Conservation (phyloP, 2,113 vertebrate genomes). For the Pedionomus torquatus region DNA sequence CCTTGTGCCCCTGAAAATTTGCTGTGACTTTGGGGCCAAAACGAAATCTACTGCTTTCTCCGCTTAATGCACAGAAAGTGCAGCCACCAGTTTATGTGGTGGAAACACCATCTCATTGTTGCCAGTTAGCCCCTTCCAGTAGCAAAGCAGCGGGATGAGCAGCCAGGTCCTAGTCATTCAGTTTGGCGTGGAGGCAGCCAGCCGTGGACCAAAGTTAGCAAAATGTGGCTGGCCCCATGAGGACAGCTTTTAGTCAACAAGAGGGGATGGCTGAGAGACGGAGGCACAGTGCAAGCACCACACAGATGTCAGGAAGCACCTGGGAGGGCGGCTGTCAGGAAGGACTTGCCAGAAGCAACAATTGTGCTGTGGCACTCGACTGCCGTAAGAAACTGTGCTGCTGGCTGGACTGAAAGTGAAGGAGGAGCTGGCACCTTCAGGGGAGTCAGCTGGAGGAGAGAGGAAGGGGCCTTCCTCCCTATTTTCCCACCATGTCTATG, state of each 20-base stretch:
- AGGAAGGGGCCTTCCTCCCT: background rate
- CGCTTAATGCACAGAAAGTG: background rate
- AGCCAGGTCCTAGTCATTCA: background rate
- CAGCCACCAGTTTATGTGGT: background rate
- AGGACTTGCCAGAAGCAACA: background rate
- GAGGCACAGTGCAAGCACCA: background rate
- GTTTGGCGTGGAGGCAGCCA: background rate
- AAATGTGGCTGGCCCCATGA: rapidly evolving
- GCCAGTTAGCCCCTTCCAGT: background rate
- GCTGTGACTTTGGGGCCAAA: background rate
- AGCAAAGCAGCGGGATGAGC: background rate
- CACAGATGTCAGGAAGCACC: slow-evolving; percentile 63
- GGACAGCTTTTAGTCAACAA: background rate
- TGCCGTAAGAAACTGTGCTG: background rate
- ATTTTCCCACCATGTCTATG: background rate
- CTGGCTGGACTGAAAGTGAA: background rate
- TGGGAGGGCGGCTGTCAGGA: background rate
- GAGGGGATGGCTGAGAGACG: background rate
- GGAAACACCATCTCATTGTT: background rate
- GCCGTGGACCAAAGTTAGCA: rapidly evolving
- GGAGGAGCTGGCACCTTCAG: background rate
- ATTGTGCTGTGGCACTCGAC: background rate
- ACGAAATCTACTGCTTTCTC: background rate
- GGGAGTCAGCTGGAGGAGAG: background rate
- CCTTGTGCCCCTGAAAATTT: background rate